Base-by-base conservation (phyloP, 64 coral and sea anemone species). In the Porites australiensis region DNA sequence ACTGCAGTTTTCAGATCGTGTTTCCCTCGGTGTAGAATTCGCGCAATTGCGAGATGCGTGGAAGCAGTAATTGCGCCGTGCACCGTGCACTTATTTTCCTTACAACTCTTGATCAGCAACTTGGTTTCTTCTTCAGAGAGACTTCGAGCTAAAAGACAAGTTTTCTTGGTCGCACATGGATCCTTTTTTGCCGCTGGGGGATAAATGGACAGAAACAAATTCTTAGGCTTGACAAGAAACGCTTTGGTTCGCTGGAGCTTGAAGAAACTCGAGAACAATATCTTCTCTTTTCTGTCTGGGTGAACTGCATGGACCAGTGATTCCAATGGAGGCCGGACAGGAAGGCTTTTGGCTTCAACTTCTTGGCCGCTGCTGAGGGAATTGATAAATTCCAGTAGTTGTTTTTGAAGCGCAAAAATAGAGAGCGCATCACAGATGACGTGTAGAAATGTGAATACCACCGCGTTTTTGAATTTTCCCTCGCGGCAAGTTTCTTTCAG, bases 391-490 rank as follows among this genome's bases (percentile, higher is more conserved):
- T 14, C 44, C 66, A 84, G 4, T 19, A 92, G 73, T 13, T 83
- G 48, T 58, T 75, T 50, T 49, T 84, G 74, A 47, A 92, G 73
- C 21, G 22, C 80, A 19, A 92, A 75, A 14, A 92, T 83, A 13
- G 90, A 92, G 4, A 69, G 79, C 10, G 68, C 90, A 44, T 92
- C 90, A 18, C 90, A 92, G 52, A 76, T 92, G 20, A 64, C 90
- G 50, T 92, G 90, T 18, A 75, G 80, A 22, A 92, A 92, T 60
- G 90, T 92, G 48, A 85, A 92, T 8, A 92, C 20, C 13, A 92
- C 14, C 4, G 79, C 51, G 58, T 92, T 92, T 43, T 23, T 72
- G 16, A 75, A 92, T 52, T 46, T 92, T 64, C 87, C 73, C 11
- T 65, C 69, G 16, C 2, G 11, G 11, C 68, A 59, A 64, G 77